Conservation (phyloP, 1,140 invertebrate species). For the Drosophila kohkoa region DNA sequence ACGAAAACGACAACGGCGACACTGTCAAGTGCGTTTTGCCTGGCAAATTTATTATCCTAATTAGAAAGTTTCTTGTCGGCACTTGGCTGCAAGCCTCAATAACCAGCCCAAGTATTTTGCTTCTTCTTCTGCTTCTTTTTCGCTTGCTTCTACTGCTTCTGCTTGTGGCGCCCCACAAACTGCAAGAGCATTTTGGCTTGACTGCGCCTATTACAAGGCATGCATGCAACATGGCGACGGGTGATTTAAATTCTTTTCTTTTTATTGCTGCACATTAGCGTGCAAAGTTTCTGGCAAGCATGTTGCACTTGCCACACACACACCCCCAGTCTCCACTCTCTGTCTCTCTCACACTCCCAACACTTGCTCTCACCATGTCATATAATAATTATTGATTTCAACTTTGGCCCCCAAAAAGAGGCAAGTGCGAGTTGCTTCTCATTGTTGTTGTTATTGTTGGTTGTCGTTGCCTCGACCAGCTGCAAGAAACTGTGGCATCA, state of each 20-base stretch:
- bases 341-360: background rate
- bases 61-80: slow-evolving; percentile 83
- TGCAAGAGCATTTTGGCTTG: slow-evolving; percentile 18
- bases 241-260: slow-evolving; percentile 64
- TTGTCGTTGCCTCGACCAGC: slow-evolving; percentile 4
- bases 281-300: slow-evolving; percentile 75
- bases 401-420: slow-evolving; percentile 54
- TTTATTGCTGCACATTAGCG: slow-evolving; percentile 78
- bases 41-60: slow-evolving; percentile 83
- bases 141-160: background rate
- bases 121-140: background rate
- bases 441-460: slow-evolving; percentile 11
- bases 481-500: slow-evolving; percentile 46
- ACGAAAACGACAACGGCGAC: slow-evolving; percentile 59
- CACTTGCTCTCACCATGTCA: slow-evolving; percentile 2
- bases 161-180: background rate
- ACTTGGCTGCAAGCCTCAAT: slow-evolving; percentile 56
- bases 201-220: slow-evolving; percentile 30
- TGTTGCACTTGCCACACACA: slow-evolving; percentile 55
- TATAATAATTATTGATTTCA: slow-evolving; percentile 80
- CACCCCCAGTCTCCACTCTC: slow-evolving; percentile 2
- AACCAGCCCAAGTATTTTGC: background rate
- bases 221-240: slow-evolving; percentile 66
- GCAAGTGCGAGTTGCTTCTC: slow-evolving; percentile 4
- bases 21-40: slow-evolving; percentile 73